Conservation (phyloP, 2,113 vertebrate genomes). For the Xiphophorus hellerii region DNA sequence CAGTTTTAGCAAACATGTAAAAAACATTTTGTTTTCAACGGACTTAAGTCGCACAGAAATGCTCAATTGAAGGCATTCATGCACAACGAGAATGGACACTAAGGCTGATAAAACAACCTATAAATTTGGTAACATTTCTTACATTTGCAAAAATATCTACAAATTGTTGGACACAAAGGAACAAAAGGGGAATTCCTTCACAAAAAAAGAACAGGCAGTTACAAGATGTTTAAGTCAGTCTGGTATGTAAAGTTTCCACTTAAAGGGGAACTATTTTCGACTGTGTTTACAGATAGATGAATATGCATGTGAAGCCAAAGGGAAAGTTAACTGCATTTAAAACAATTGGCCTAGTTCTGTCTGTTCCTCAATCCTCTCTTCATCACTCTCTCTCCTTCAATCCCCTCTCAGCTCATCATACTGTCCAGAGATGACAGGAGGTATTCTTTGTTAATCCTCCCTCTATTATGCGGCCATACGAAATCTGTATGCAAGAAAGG, state of each 20-base stretch:
- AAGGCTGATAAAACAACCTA: too few relatives aligned
- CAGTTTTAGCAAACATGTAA: too few relatives aligned
- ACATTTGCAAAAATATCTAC: too few relatives aligned
- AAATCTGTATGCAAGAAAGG: slow-evolving; percentile 41
- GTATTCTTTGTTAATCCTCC: slow-evolving; percentile 74
- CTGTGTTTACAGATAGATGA: slow-evolving; percentile 38
- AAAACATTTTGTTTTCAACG: too few relatives aligned
- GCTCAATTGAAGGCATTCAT: too few relatives aligned
- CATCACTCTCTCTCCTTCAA: slow-evolving; percentile 63
- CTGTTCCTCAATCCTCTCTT: slow-evolving; percentile 54
- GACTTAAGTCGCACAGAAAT: too few relatives aligned
- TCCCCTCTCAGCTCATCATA: slow-evolving; percentile 66
- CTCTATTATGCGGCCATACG: slow-evolving; percentile 67
- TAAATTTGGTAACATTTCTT: too few relatives aligned
- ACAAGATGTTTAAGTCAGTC: not conserved
- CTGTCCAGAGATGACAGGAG: slow-evolving; percentile 72
- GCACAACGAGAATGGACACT: too few relatives aligned
- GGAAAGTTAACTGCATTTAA: slow-evolving; percentile 60
- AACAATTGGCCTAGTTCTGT: slow-evolving; percentile 78
- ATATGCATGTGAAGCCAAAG: slow-evolving; percentile 26
- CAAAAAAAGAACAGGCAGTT: too few relatives aligned
- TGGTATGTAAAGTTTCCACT: not conserved
- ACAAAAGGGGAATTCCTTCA: too few relatives aligned
- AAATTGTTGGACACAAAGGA: too few relatives aligned
- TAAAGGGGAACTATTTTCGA: slow-evolving; percentile 1